Conservation (phyloP, 35 echinoderm and acorn worm genomes). For the Patiria miniata region DNA sequence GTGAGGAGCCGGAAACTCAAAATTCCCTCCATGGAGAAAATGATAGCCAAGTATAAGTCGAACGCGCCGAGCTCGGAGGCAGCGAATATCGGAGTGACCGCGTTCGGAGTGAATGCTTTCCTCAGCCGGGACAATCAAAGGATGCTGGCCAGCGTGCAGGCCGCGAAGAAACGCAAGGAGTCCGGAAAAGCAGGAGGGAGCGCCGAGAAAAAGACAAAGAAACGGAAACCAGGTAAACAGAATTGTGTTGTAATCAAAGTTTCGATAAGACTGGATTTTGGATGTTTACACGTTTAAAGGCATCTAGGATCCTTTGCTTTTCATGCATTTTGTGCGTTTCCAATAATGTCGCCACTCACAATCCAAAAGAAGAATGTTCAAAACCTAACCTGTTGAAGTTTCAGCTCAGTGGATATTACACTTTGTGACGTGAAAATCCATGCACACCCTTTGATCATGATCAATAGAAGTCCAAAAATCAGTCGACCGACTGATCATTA, state of each 20-base stretch:
- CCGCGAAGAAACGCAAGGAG: conserved; percentile 39
- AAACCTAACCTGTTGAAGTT: too few species aligned
- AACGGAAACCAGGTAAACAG: not conserved
- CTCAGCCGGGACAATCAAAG: conserved; percentile 77
- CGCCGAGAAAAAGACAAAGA: not conserved
- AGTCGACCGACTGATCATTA: too few species aligned
- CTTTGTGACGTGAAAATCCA: too few species aligned
- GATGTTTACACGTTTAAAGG: too few species aligned
- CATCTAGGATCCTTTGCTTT: too few species aligned
- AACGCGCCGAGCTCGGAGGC: not conserved
- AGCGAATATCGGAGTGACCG: conserved; percentile 33
- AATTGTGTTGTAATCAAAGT: conserved; percentile 12
- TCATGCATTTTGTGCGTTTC: too few species aligned
- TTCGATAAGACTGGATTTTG: not conserved
- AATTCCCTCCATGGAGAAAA: not conserved
- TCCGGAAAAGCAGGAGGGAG: not conserved
- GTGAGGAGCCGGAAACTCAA: not conserved
- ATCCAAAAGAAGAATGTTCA: too few species aligned
- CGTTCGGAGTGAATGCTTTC: conserved; percentile 77
- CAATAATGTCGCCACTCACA: too few species aligned
- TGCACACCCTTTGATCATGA: too few species aligned
- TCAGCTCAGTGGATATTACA: too few species aligned
- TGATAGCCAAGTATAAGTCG: conserved; percentile 5
- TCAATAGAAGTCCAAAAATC: too few species aligned
- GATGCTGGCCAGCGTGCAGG: conserved; percentile 48